These are phyloP conservation scores for Maccullochella peelii DNA, from an alignment of 2,113 vertebrate genomes.

Conservation along the genomic window DNA sequence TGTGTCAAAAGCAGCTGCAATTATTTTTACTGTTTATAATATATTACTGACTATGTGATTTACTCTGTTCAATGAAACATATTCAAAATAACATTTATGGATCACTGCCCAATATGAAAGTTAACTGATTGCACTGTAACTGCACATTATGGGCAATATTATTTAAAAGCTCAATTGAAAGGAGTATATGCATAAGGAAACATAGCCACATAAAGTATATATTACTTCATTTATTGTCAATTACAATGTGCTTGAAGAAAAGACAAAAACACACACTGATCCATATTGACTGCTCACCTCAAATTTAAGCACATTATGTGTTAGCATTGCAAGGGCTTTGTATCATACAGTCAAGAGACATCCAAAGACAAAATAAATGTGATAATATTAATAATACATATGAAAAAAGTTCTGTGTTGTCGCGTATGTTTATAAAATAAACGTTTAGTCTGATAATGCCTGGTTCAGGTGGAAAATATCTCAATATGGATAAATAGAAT, in stretches of 20 bases:
- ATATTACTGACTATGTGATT: not conserved
- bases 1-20: not conserved
- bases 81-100: not conserved
- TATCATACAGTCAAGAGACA: not conserved
- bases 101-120: not conserved
- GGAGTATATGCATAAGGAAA: not conserved
- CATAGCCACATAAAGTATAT: not conserved
- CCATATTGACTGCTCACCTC: too few relatives aligned
- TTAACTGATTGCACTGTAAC: not conserved
- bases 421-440: too few relatives aligned
- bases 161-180: not conserved
- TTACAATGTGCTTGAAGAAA: not conserved
- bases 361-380: not conserved
- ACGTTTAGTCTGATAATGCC: too few relatives aligned
- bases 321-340: too few relatives aligned
- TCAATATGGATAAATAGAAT: too few relatives aligned
- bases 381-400: too few relatives aligned
- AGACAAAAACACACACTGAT: too few relatives aligned
- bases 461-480: too few relatives aligned
- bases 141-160: not conserved
- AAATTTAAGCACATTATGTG: too few relatives aligned
- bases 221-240: not conserved
- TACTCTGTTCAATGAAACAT: not conserved
- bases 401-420: too few relatives aligned
- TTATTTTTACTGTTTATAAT: not conserved